These are phyloP conservation scores for Phthorimaea operculella DNA, from an alignment of 1,140 invertebrate genomes.

Conservation along the genomic window DNA sequence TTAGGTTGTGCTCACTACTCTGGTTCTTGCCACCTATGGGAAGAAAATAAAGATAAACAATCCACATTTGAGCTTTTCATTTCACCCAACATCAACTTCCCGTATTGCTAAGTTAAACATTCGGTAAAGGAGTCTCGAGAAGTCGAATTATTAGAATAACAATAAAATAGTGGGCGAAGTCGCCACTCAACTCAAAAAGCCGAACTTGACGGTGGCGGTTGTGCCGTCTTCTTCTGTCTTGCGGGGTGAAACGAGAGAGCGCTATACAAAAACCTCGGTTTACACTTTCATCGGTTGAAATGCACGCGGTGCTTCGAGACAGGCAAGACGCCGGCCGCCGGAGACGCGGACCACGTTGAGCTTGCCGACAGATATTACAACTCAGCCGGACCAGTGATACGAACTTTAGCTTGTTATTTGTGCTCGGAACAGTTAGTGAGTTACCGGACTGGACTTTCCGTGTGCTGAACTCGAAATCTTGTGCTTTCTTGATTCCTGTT, in stretches of 20 bases:
- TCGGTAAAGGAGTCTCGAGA: conserved; percentile 13
- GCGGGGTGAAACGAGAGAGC: conserved; percentile 41
- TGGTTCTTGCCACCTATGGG: conserved; percentile 62
- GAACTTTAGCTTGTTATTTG: conserved; percentile 26
- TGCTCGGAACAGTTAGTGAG: conserved; percentile 21
- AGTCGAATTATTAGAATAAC: conserved; percentile 56
- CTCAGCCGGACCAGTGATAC: conserved; percentile 24
- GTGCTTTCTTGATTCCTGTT: not conserved
- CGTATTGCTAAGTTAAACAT: not conserved
- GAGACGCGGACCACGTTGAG: conserved; percentile 42
- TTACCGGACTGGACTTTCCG: conserved; percentile 8
- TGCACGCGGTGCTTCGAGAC: conserved; percentile 57
- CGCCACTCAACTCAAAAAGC: conserved; percentile 40
- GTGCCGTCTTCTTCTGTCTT: conserved; percentile 36
- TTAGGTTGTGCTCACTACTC: conserved; percentile 64
- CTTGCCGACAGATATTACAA: conserved; percentile 42
- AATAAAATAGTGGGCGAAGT: conserved; percentile 58
- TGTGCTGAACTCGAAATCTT: not conserved
- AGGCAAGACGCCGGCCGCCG: conserved; percentile 49
- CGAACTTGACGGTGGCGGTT: conserved; percentile 35
- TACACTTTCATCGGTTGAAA: conserved; percentile 66
- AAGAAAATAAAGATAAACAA: conserved; percentile 63
- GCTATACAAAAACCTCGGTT: conserved; percentile 65
- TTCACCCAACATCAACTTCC: conserved; percentile 12
- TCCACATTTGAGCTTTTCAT: conserved; percentile 41